Base-by-base conservation (phyloP, 2,797 vertebrate genomes). In the Galagoides demidoff region DNA sequence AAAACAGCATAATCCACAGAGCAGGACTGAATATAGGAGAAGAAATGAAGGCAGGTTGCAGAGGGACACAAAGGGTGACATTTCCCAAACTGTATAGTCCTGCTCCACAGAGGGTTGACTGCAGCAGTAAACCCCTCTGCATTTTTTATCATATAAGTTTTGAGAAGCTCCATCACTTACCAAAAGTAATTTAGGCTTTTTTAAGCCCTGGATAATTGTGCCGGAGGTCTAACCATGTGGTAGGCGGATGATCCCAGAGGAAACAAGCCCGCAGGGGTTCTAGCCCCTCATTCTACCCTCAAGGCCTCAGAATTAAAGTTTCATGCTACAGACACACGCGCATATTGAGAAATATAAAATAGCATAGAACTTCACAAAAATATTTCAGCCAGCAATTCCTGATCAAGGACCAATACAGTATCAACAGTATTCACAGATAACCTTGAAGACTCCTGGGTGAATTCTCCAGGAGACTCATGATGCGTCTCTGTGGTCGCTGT, bases 401-500 rank as follows among this genome's bases (percentile, higher is more conserved):
- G 59, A 8, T 25, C 20, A 45, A 61, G 63, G 79, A 22, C 23
- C 70, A 31, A 14, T 73, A n/a, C 9, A n/a, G 13, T 27, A 66
- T 16, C 25, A 52, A 17, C 29, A 63, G 83, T 66, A 59, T 61
- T 76, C 52, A 1, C 0, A 68, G 31, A 70, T 2, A 11, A 68
- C 31, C 14, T 20, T 49, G 45, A 76, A 14, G 13, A 12, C 29
- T 49, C 17, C 52, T 63, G 39, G 4, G 20, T 1, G 14, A 10
- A 5, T 27, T 6, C 0, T 39, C 45, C 19, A 81, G 57, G 64
- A 43, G 37, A 19, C 29, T 99, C 89, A 95, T 99, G 73, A 99
- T 98, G 96, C 97, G 99, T 78, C 97, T 99, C 96, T 99, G 99
- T 89, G 99, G 99, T 27, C 98, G 98, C 61, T 99, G 99, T 94